phyloP scores from a whole-genome alignment of 2,888 invertebrate genomes.

The Abscondita cerata region DNA sequence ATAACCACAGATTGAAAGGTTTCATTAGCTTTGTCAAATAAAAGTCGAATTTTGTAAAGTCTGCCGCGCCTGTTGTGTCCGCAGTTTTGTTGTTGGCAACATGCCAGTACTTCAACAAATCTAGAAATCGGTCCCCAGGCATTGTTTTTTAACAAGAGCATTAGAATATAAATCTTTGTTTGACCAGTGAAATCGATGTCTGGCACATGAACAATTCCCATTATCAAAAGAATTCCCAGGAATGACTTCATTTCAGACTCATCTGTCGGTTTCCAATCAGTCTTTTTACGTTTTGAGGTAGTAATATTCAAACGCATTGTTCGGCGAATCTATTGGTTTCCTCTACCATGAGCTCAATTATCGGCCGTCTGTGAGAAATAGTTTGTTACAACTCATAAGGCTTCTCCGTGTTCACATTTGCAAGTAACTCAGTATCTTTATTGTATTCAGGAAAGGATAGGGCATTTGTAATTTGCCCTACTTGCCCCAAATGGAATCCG shows the following conservation, averaged over 20 bases:
- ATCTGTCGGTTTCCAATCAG: conserved; percentile 1
- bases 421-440: conserved; percentile 1
- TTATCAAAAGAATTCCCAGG: not conserved
- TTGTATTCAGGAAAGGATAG: not conserved
- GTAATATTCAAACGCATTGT: conserved; percentile 1
- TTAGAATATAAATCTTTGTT: conserved; percentile 1
- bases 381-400: conserved; percentile 1
- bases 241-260: not conserved
- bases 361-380: not conserved
- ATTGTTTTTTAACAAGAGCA: not conserved
- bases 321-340: not conserved
- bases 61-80: not conserved
- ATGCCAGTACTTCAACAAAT: too few relatives aligned
- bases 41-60: not conserved
- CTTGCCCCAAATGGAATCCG: not conserved
- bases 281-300: not conserved
- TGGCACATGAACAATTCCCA: not conserved
- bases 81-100: too few relatives aligned
- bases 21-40: conserved; percentile 1
- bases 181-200: not conserved
- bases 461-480: not conserved
- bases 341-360: not conserved
- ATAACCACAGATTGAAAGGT: not conserved
- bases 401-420: not conserved
- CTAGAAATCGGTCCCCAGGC: too few relatives aligned